phyloP scores from a whole-genome alignment of 2,797 vertebrate genomes.

The Cyclopterus lumpus region DNA sequence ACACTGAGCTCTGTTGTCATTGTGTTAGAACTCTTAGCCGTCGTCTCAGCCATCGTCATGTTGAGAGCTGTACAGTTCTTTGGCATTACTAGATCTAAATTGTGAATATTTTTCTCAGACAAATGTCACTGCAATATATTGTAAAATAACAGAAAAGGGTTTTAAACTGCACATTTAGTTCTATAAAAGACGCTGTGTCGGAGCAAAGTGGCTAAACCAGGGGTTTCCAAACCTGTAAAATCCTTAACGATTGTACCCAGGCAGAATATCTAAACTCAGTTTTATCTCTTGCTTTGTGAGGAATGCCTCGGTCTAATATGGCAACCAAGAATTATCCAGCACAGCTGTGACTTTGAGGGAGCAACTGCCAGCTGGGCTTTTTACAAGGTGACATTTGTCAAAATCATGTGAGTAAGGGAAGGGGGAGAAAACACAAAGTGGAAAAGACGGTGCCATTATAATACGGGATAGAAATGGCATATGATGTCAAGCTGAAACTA shows the following conservation, averaged over 20 bases:
- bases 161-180: not conserved
- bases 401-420: constrained; percentile 30
- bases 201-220: not conserved
- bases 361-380: constrained; percentile 48
- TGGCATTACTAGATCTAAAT: not conserved
- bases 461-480: constrained; percentile 36
- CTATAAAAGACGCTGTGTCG: not conserved
- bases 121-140: not conserved
- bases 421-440: constrained; percentile 19
- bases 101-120: not conserved
- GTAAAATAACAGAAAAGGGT: not conserved
- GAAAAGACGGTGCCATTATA: constrained; percentile 22
- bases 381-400: constrained; percentile 70
- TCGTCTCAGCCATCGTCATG: not conserved
- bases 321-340: constrained; percentile 7
- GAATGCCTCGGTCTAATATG: constrained; percentile 25
- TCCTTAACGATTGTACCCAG: not conserved
- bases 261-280: not conserved
- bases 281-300: not conserved
- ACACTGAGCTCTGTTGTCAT: not conserved
- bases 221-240: not conserved
- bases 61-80: not conserved
- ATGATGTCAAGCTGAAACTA: constrained; percentile 26
- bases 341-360: constrained; percentile 62
- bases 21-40: not conserved